These are phyloP conservation scores for Sceloporus tristichus DNA, from an alignment of 2,113 vertebrate genomes.

Conservation along the genomic window DNA sequence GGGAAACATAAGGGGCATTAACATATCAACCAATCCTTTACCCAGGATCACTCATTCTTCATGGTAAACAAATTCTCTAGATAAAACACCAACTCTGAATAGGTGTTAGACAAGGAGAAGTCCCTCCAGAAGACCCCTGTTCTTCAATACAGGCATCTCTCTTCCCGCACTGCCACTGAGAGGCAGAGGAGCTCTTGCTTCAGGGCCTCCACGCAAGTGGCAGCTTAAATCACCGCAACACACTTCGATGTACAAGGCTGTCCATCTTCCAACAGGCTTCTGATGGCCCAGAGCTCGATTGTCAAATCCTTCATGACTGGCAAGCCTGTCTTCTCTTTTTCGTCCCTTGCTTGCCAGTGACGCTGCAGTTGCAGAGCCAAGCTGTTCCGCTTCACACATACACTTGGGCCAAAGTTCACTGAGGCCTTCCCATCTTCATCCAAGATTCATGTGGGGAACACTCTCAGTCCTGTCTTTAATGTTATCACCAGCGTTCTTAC, in stretches of 20 bases:
- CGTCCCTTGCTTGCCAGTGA: conserved; percentile 65
- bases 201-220: conserved; percentile 51
- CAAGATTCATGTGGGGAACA: conserved; percentile 52
- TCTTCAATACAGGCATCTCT: conserved; percentile 71
- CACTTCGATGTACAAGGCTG: conserved; percentile 64
- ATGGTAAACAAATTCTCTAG: conserved; percentile 80
- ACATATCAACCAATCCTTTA: conserved; percentile 94
- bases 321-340: conserved; percentile 40
- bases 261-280: conserved; percentile 68
- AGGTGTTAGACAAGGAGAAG: conserved; percentile 67
- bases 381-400: conserved; percentile 48
- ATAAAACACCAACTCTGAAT: conserved; percentile 77
- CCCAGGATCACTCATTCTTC: conserved; percentile 85
- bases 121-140: conserved; percentile 73
- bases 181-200: conserved; percentile 61
- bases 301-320: conserved; percentile 9
- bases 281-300: conserved; percentile 69
- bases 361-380: conserved; percentile 35
- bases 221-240: conserved; percentile 61
- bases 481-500: conserved; percentile 54
- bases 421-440: conserved; percentile 71
- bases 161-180: conserved; percentile 63
- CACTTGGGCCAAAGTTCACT: conserved; percentile 64
- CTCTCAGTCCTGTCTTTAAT: conserved; percentile 67
- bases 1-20: conserved; percentile 92